Evolutionary conservation across 2,888 invertebrate genomes (phyloP), one percentile per base, ranked within the genome.

Genomic region (Agrenia bidenticulata): DNA sequence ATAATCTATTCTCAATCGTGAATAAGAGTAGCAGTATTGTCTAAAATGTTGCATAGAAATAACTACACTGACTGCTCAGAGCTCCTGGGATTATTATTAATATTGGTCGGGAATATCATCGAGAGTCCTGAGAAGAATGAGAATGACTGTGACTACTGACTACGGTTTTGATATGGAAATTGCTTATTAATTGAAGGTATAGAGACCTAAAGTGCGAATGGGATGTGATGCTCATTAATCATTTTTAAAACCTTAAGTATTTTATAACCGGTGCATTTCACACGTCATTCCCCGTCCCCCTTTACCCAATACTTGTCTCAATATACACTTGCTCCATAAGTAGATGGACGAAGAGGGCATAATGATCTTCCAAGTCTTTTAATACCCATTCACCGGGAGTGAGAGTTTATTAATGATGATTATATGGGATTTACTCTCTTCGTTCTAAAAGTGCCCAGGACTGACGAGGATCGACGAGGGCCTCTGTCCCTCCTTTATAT

Each of bases 201-300:
- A 50, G 63, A 60, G 55, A 61, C 45, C 63, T 45, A 64, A 27
- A 27, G 32, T 59, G 26, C 56, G 55, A 63, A 55, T 64, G 59
- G 67, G 64, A 57, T 61, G 61, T 49, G 55, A 65, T 50, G 67
- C 74, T 74, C 74, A 74, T 74, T 74, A 74, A 74, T 74, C 74
- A 74, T 72, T 68, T 70, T 66, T 64, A 68, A 67, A 72, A 70
- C 63, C 70, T 59, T 71, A 73, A 73, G 64, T 64, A 73, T 72
- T 73, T 71, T 73, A 73, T 72, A 73, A 73, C 69, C 73, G 73
- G 72, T 72, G 72, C 67, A 70, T 72, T 74, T 72, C 73, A 72
- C 70, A 70, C 72, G 65, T 72, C 68, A 70, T 66, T 64, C 66
- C 61, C 45, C 37, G 21, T 53, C 23, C 42, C 39, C n/a, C 41